Conservation (phyloP, 2,888 invertebrate species). For the Nasonia oneida region DNA sequence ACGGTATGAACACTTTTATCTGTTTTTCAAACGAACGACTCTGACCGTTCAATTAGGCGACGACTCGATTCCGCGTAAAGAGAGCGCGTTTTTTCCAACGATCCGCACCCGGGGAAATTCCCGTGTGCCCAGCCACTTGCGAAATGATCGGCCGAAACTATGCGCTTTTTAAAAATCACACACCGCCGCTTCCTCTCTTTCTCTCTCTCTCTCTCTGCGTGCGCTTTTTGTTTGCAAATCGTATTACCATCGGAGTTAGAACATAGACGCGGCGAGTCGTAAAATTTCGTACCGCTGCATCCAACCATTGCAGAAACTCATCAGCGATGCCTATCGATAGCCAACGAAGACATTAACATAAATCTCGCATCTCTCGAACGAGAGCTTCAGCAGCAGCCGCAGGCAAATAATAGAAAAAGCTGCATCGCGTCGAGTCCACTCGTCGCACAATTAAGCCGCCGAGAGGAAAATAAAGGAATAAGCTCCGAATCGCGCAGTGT, state of each 20-base stretch:
- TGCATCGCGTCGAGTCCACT: background rate
- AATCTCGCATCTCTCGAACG: background rate
- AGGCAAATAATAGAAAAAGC: background rate
- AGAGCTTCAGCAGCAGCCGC: background rate
- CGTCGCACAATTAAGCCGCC: background rate
- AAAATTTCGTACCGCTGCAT: background rate
- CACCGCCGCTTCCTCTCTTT: background rate
- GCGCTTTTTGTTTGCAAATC: constrained; percentile 35
- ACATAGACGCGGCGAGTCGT: background rate
- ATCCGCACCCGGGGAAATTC: background rate
- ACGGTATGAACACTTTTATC: constrained; percentile 39
- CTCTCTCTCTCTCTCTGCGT: background rate
- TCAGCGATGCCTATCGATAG: background rate
- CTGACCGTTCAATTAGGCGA: constrained; percentile 36
- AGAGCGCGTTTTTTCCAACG: constrained; percentile 12
- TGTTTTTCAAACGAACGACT: constrained; percentile 37
- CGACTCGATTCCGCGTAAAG: constrained; percentile 30
- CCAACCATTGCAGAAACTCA: background rate
- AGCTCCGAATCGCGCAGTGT: background rate
- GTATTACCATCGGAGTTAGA: background rate
- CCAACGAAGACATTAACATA: background rate
- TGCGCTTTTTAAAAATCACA: constrained; percentile 25
- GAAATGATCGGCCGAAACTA: constrained; percentile 37
- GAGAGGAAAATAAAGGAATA: background rate
- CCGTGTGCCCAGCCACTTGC: constrained; percentile 23